Evolutionary conservation across 1,140 invertebrate species (phyloP).

Genomic region (Carcinoscorpius rotundicauda): DNA sequence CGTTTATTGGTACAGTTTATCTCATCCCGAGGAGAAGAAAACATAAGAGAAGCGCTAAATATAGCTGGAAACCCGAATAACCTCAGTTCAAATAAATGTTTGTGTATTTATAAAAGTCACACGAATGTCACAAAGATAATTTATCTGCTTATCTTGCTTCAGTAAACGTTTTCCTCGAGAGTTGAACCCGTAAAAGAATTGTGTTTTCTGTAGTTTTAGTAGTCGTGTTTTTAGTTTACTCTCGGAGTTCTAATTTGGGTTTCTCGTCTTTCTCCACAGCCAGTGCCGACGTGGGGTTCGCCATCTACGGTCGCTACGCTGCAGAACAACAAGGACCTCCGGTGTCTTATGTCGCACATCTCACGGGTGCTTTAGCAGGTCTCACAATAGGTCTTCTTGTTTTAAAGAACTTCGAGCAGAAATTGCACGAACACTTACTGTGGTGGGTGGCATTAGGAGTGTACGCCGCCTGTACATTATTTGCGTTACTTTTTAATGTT

Average conservation of each 20-base stretch:
- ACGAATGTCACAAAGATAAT: too few relatives aligned
- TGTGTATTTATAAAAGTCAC: too few relatives aligned
- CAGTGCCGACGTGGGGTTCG: conserved; percentile 60
- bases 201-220: conserved; percentile 60
- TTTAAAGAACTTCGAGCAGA: conserved; percentile 74
- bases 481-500: conserved; percentile 62
- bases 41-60: too few relatives aligned
- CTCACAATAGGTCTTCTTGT: conserved; percentile 84
- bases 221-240: conserved; percentile 75
- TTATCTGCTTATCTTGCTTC: too few relatives aligned
- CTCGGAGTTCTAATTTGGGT: conserved; percentile 41
- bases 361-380: conserved; percentile 75
- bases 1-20: too few relatives aligned
- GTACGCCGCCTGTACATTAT: conserved; percentile 50
- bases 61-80: too few relatives aligned
- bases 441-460: conserved; percentile 65
- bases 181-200: neutral
- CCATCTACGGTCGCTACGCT: conserved; percentile 62
- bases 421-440: conserved; percentile 63
- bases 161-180: neutral
- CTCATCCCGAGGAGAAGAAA: too few relatives aligned
- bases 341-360: conserved; percentile 78
- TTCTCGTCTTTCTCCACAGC: conserved; percentile 57
- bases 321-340: conserved; percentile 27
- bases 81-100: too few relatives aligned